Evolutionary conservation across 2,888 invertebrate genomes (phyloP), one percentile per base, ranked within the genome.

Genomic region (Sclerodermus sp.): DNA sequence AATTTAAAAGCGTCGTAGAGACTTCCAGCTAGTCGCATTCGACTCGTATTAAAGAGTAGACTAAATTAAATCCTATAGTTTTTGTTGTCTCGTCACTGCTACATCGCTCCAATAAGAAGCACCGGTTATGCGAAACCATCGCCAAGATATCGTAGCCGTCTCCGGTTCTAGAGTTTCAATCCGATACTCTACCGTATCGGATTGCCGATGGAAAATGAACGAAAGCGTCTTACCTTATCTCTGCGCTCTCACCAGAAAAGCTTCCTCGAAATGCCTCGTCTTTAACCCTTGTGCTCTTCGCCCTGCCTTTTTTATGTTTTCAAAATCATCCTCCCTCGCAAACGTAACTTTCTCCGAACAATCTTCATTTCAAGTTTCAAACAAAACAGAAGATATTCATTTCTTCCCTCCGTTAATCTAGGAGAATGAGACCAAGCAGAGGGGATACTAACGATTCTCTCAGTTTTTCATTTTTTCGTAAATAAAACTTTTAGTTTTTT

Each of bases 131-230:
- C 38, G 38, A 38, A 38, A 38, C 38, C 18, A 17, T 17, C 38
- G 38, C 16, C 14, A 12, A 12, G 38, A 15, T 38, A 15, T 15
- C 15, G 3, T 23, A 13, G 29, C 23, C 41, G 23, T 14, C 41
- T n/a, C 23, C 41, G 41, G 29, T 34, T 23, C 18, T 41, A 9
- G 29, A 23, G 29, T 41, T 41, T 41, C 41, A 41, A 41, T 41
- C 41, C 41, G 41, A 41, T 41, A 41, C 29, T 14, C 18, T 23
- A 10, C 18, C n/a, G 41, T 23, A 41, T 41, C 41, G 41, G 29
- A 41, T 41, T 41, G 41, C 41, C 29, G 23, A 13, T 41, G 23
- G 41, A 41, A 41, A 41, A 41, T 41, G 41, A 41, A 23, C 13
- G 29, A 41, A 41, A 41, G 41, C 41, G 18, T 23, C 29, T 41